Base-by-base conservation (phyloP, 2,888 invertebrate species). In the Magallana nippona region DNA sequence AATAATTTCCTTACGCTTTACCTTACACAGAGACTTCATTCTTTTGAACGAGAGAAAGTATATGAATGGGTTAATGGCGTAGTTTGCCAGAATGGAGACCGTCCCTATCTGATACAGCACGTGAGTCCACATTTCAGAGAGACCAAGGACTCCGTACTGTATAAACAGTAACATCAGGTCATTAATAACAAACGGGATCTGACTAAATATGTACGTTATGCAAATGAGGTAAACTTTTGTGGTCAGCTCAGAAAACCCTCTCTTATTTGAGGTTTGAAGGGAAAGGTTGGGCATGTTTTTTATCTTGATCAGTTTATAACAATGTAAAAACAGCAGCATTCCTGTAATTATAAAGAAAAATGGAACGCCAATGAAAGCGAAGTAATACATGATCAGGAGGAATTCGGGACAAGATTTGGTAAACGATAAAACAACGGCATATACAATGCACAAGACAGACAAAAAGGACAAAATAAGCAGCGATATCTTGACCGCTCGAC, bases 141-240 rank as follows among this genome's bases (percentile, higher is more conserved):
- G 15, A 27, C 32, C 27, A 11, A 71, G 27, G 27, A 71, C 15
- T 1, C 32, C 32, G 15, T 32, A 27, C 13, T 71, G 27, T 71
- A 27, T 71, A 11, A 71, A 27, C 10, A 71, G 27, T 27, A 71
- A 13, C 22, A 71, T 3, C 2, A 71, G 13, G 15, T 71, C 71
- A 27, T 71, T 71, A 32, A 71, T 27, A 0, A 71, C 10, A 32
- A 71, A 71, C 11, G 71, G 71, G 11, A 22, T 11, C 32, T 71
- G 71, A 10, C 71, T 32, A 13, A 71, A 71, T 5, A 71, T 13
- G 19, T 71, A 71, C 13, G 71, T 71, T 32, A 71, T 15, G 27
- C 71, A 71, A 32, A 71, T 71, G 71, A 71, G 71, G 13, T 71
- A 71, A 13, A 71, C 71, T 32, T 71, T 71, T 13, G 27, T 71